Evolutionary conservation across 2,888 invertebrate genomes (phyloP).

Genomic region (Girardia tigrina): DNA sequence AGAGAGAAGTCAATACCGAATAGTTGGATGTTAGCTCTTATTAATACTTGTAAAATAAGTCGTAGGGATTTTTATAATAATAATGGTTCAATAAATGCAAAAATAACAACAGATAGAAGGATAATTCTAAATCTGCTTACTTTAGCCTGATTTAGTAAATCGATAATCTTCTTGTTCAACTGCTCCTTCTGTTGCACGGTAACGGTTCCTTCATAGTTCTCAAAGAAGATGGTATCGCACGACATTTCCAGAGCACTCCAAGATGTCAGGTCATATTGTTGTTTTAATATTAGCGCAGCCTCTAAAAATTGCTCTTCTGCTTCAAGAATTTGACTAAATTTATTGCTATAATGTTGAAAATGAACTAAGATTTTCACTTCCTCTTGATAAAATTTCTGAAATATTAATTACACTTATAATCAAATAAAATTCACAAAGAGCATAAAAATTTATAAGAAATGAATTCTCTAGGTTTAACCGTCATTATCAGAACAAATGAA

Average conservation of each 20-base stretch:
- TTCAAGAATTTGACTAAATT: conserved; percentile 12
- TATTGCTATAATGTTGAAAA: not conserved
- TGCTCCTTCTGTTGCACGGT: not conserved
- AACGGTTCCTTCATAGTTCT: not conserved
- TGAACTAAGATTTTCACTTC: not conserved
- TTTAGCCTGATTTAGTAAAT: not conserved
- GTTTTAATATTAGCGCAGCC: not conserved
- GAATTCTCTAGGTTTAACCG: too few relatives aligned
- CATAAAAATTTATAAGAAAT: not conserved
- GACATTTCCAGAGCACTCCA: not conserved
- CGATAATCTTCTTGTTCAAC: not conserved
- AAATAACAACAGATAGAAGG: not conserved
- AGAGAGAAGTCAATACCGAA: too few relatives aligned
- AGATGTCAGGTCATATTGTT: not conserved
- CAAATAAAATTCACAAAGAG: not conserved
- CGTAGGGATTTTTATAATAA: too few relatives aligned
- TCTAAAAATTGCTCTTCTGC: not conserved
- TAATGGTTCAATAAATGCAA: not conserved
- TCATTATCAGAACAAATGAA: too few relatives aligned
- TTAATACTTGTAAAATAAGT: too few relatives aligned
- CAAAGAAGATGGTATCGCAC: not conserved
- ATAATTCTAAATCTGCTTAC: not conserved
- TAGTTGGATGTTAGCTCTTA: too few relatives aligned
- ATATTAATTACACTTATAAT: not conserved
- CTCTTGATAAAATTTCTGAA: not conserved